phyloP scores from a whole-genome alignment of 1,140 invertebrate genomes.

The Cotesia vestalis region DNA sequence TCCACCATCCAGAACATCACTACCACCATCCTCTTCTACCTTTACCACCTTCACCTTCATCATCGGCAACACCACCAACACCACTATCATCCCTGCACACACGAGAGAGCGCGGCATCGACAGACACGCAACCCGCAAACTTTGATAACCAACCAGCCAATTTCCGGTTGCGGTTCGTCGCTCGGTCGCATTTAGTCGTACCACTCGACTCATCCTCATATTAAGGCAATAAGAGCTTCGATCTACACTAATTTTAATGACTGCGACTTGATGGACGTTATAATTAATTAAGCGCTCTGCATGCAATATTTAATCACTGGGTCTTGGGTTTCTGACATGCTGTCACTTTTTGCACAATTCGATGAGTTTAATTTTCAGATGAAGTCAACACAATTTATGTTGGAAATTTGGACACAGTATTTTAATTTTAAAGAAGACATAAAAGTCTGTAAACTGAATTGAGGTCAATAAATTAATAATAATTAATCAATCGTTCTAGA shows the following conservation, averaged over 20 bases:
- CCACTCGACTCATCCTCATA: conserved; percentile 54
- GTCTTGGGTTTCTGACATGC: background rate
- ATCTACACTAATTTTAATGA: conserved; percentile 45
- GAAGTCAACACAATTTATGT: background rate
- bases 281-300: conserved; percentile 50
- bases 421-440: too few species aligned
- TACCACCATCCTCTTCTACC: conserved; percentile 21
- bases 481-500: too few species aligned
- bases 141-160: conserved; percentile 66
- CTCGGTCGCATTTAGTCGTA: conserved; percentile 54
- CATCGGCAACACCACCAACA: conserved; percentile 34
- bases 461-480: too few species aligned
- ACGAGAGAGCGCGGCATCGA: conserved; percentile 30
- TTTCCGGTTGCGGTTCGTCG: conserved; percentile 65
- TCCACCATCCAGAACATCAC: conserved; percentile 32
- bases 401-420: too few species aligned
- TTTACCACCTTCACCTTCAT: conserved; percentile 34
- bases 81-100: conserved; percentile 22
- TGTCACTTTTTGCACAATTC: background rate
- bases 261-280: conserved; percentile 24
- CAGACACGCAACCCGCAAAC: conserved; percentile 66
- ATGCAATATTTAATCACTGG: conserved; percentile 1
- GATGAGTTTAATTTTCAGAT: background rate
- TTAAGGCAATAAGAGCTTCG: conserved; percentile 47
- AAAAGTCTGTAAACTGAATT: too few species aligned